Base-by-base conservation (phyloP, 2,888 invertebrate species). In the Drosophila rubida region DNA sequence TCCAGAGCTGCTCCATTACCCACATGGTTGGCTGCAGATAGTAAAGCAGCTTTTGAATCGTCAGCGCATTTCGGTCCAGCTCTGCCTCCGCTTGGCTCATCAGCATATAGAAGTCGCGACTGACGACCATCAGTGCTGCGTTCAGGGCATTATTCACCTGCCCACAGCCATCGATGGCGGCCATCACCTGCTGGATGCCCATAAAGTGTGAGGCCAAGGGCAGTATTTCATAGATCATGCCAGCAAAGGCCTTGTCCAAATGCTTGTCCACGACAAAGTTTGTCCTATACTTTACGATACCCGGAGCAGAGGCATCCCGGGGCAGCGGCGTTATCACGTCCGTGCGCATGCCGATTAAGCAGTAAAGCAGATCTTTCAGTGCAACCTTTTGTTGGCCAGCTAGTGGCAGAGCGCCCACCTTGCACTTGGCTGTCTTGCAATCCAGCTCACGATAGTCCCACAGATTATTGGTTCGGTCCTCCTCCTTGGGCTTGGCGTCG, bases 121-220 rank as follows among this genome's bases (percentile, higher is more conserved):
- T 92, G 45, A 98, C 93, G 58, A 94, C 93, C 85, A 95, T 94
- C 92, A 99, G 95, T 3, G 96, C 96, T 54, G 96, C 96, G 73
- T 96, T 95, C 35, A 99, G 92, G 0, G 98, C 97, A 93, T 98
- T 98, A 89, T 97, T 95, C 0, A 99, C 97, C 92, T 97, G 95
- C 6, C 98, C 98, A 91, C 98, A 97, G 3, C 51, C 66, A 11
- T 76, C 60, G 1, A 51, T 82, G 8, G 25, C 37, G 0, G 70
- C 51, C 55, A 96, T 95, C 91, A 98, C 98, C 83, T 96, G 93
- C 64, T 96, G 95, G 32, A 98, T 95, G 81, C 96, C 95, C 0
- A 97, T 97, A 91, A 97, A 98, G 91, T 97, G 94, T 0, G 96
- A 95, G 48, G 97, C 98, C 32, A 99, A 91, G 0, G 97, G 98